Conservation (phyloP, 2,113 vertebrate species). For the Platysteira castanea region DNA sequence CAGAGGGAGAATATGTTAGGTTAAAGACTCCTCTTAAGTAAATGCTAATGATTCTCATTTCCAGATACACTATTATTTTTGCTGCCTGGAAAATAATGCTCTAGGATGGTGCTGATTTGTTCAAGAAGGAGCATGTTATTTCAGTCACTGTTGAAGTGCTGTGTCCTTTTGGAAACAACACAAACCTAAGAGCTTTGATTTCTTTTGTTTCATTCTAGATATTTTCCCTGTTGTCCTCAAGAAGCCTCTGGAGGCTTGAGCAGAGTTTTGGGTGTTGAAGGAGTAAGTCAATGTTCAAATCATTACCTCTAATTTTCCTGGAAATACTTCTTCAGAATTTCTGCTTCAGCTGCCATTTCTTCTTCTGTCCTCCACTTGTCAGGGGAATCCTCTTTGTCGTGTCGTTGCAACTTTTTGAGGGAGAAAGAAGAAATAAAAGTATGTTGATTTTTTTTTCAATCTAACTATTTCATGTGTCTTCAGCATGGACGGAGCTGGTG, state of each 20-base stretch:
- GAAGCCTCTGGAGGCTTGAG: background rate
- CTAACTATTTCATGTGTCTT: background rate
- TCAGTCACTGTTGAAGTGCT: background rate
- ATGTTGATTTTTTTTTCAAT: background rate
- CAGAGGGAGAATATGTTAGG: background rate
- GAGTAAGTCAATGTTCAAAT: background rate
- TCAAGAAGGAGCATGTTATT: background rate
- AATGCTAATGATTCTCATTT: background rate
- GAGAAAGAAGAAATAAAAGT: background rate
- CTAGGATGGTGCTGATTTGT: background rate
- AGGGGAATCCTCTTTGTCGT: slow-evolving; percentile 73
- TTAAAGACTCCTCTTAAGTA: background rate
- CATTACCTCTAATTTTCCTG: slow-evolving; percentile 56
- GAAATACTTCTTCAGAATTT: slow-evolving; percentile 71
- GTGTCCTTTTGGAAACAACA: background rate
- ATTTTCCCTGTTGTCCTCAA: background rate
- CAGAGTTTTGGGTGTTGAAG: background rate
- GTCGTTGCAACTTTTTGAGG: slow-evolving; percentile 72
- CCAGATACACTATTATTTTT: background rate
- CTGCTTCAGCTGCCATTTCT: slow-evolving; percentile 81
- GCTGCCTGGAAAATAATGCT: background rate
- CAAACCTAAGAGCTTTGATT: background rate
- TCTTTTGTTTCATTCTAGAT: background rate
- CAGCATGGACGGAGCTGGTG: background rate
- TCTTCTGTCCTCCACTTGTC: slow-evolving; percentile 80